Evolutionary conservation across 2,888 invertebrate species (phyloP).

Genomic region (Hedya salicella): DNA sequence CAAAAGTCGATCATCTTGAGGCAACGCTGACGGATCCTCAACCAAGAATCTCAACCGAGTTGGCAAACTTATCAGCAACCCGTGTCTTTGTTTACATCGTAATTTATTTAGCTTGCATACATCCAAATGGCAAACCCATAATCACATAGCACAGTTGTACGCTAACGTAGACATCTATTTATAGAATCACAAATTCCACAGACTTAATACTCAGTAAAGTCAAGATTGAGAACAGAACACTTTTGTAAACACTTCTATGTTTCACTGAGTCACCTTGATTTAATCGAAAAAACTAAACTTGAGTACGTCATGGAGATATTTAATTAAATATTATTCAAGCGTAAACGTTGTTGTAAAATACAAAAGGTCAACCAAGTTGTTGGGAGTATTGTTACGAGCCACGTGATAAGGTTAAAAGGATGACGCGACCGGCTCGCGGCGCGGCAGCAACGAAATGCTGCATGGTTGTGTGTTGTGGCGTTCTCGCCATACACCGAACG

Average conservation of each 20-base stretch:
- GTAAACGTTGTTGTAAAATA: slow-evolving; percentile 13
- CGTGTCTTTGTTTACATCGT: slow-evolving; percentile 39
- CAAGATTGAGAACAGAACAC: slow-evolving; percentile 56
- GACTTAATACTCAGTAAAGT: slow-evolving; percentile 49
- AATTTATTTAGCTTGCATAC: slow-evolving; percentile 17
- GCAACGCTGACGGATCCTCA: slow-evolving; percentile 17
- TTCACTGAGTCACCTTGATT: slow-evolving; percentile 76
- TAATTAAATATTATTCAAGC: slow-evolving; percentile 1
- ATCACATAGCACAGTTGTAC: slow-evolving; percentile 26
- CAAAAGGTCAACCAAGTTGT: slow-evolving; percentile 40
- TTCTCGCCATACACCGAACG: background rate
- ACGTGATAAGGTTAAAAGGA: slow-evolving; percentile 50
- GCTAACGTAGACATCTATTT: slow-evolving; percentile 39
- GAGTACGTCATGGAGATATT: slow-evolving; percentile 11
- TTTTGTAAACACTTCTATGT: slow-evolving; percentile 66
- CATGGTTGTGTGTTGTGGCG: background rate
- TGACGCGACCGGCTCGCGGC: slow-evolving; percentile 66
- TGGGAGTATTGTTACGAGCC: slow-evolving; percentile 55
- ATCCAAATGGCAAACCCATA: slow-evolving; percentile 20
- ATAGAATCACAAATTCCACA: slow-evolving; percentile 64
- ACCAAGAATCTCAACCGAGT: slow-evolving; percentile 8
- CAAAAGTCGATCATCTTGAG: slow-evolving; percentile 64
- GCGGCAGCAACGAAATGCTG: slow-evolving; percentile 67
- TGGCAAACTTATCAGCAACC: slow-evolving; percentile 23
- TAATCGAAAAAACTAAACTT: slow-evolving; percentile 57